Percentiles rank a stretch among this genome's conserved stretches.
Evolutionary conservation across 2,888 invertebrate species (phyloP).

Genomic region (Leptarthrus brevirostris): DNA sequence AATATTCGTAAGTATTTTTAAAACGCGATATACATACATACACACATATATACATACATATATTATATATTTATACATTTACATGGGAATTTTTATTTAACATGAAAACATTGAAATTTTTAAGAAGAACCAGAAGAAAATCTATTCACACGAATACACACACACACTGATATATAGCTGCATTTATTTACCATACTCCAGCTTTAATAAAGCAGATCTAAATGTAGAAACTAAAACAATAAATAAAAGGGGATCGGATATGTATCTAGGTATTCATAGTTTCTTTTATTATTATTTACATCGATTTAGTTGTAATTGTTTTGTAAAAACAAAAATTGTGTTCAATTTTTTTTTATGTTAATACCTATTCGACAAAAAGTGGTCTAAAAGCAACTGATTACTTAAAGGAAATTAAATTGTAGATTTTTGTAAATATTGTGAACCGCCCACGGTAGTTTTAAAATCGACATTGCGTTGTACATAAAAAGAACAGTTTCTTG

Average conservation of each 20-base stretch:
- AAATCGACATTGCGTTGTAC: no score
- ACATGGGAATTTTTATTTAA: not conserved
- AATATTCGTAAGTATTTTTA: not conserved
- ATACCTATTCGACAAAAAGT: no score
- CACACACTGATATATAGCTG: not conserved
- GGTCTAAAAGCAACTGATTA: not conserved
- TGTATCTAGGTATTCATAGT: no score
- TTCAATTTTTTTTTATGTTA: not conserved
- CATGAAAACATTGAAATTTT: not conserved
- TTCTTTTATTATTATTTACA: not conserved
- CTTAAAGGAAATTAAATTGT: not conserved
- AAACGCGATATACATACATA: not conserved
- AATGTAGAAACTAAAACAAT: no score
- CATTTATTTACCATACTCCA: not conserved
- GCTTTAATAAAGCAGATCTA: no score
- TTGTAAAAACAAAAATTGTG: no score
- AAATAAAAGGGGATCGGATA: no score
- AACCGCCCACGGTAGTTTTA: no score
- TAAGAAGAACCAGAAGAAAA: not conserved
- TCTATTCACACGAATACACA: no score
- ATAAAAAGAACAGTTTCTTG: no score
- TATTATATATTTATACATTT: not conserved
- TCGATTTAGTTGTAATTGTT: no score
- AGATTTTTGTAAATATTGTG: no score
- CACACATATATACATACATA: not conserved